Evolutionary conservation across 1,140 invertebrate genomes (phyloP), one percentile per base, ranked within the genome.

Genomic region (Lysiphlebus fabarum): DNA sequence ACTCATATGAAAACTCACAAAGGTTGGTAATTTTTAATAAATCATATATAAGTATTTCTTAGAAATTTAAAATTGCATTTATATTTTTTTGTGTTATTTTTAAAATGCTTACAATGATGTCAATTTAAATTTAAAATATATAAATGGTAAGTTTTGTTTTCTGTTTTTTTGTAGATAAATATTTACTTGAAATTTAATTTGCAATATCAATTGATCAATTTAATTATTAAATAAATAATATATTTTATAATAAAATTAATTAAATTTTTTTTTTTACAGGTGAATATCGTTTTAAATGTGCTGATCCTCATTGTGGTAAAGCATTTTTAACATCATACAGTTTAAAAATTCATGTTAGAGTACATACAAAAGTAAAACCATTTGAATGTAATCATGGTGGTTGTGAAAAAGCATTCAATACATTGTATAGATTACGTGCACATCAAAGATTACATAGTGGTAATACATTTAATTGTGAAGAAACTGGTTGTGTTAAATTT

Each of bases 1-100:
- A 97, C 94, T 53, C 95, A 98, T 79, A 87, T 95, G 83, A 96
- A 96, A 84, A 95, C 92, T 59, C 95, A 98, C 70, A 94, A 89
- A 89, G n/a, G n/a, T n/a, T n/a, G n/a, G n/a, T n/a, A n/a, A n/a
- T n/a, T n/a, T n/a, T n/a, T n/a, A n/a, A n/a, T n/a, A n/a, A n/a
- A n/a, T n/a, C n/a, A n/a, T n/a, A n/a, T n/a, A n/a, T n/a, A n/a
- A n/a, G n/a, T n/a, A n/a, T n/a, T n/a, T n/a, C n/a, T n/a, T n/a
- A n/a, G n/a, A n/a, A n/a, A n/a, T n/a, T n/a, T n/a, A n/a, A n/a
- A n/a, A n/a, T n/a, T n/a, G n/a, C n/a, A n/a, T n/a, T n/a, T n/a
- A n/a, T n/a, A n/a, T n/a, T n/a, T n/a, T n/a, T n/a, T n/a, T n/a
- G n/a, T n/a, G n/a, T n/a, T n/a, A n/a, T n/a, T 26, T 26, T 26